A percentile compares a stretch with the other conserved stretches of the same genome.
Conservation (phyloP, 2,888 invertebrate genomes). For the Sabatieria punctata region DNA sequence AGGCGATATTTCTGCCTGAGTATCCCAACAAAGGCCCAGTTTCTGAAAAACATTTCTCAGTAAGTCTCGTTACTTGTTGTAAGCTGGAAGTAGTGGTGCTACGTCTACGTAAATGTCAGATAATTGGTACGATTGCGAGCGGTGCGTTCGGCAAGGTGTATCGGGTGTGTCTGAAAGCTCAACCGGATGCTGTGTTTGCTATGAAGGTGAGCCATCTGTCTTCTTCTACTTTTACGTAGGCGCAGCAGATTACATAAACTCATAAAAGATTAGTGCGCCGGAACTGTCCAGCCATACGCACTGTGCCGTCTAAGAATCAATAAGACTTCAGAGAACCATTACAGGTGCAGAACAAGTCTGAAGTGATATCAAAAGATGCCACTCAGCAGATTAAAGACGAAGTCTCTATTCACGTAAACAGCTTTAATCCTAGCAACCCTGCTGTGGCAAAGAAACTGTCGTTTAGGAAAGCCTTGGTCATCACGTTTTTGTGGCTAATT, state of each 20-base stretch:
- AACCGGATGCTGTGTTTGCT: slow-evolving; percentile 53
- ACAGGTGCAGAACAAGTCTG: slow-evolving; percentile 22
- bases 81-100: background rate
- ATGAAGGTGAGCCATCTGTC: slow-evolving; percentile 60
- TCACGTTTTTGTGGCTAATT: slow-evolving; percentile 19
- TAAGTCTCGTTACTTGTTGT: slow-evolving; percentile 17
- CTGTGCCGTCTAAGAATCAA: no score
- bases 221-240: no score
- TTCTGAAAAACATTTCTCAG: slow-evolving; percentile 42
- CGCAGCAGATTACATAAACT: no score
- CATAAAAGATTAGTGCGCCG: no score
- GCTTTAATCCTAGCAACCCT: no score
- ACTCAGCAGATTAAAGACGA: slow-evolving; percentile 57
- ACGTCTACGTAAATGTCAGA: slow-evolving; percentile 30
- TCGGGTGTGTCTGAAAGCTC: slow-evolving; percentile 49
- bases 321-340: no score
- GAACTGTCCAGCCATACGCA: no score
- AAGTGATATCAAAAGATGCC: slow-evolving; percentile 62
- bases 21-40: slow-evolving; percentile 53
- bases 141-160: slow-evolving; percentile 81
- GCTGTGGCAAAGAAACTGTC: no score
- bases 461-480: slow-evolving; percentile 14
- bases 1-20: slow-evolving; percentile 69
- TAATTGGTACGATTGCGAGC: slow-evolving; percentile 57
- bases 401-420: slow-evolving; percentile 45